A percentile compares a stretch with the other conserved stretches of the same genome.
Evolutionary conservation across 2,113 vertebrate genomes (phyloP).

Genomic region (Conger conger): DNA sequence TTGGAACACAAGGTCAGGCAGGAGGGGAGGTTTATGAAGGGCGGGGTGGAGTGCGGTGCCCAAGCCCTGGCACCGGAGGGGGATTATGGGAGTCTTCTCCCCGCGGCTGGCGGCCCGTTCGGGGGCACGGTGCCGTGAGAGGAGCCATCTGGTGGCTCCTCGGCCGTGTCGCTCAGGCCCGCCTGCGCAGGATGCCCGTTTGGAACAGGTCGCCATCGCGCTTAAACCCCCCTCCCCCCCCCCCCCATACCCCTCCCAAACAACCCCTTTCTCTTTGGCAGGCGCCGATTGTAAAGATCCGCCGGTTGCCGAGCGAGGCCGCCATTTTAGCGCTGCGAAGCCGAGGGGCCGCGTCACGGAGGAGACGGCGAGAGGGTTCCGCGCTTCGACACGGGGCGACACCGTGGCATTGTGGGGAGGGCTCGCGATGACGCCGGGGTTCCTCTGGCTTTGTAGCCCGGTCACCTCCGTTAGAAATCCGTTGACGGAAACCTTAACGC

Average conservation of each 20-base stretch:
- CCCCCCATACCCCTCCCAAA: no score
- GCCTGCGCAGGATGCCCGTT: slow-evolving; percentile 2
- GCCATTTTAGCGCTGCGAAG: not conserved
- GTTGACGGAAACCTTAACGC: not conserved
- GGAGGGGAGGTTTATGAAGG: not conserved
- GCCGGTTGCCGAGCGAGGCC: not conserved
- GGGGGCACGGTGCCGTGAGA: slow-evolving; percentile 16
- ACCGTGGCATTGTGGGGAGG: not conserved
- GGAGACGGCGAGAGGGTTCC: no score
- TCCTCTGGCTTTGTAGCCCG: not conserved
- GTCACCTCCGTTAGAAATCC: not conserved
- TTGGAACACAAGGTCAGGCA: not conserved
- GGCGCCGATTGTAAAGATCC: not conserved
- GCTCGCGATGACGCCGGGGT: not conserved
- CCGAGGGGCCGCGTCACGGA: not conserved
- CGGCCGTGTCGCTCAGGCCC: not conserved
- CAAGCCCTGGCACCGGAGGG: not conserved
- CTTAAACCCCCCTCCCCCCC: not conserved
- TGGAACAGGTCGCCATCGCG: not conserved
- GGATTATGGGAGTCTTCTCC: not conserved
- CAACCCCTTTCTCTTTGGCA: no score
- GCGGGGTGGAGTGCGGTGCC: not conserved
- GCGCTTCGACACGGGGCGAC: slow-evolving; percentile 9
- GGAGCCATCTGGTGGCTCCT: slow-evolving; percentile 7
- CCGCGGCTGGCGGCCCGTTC: not conserved